Conservation (phyloP, 1,140 invertebrate genomes). For the Xylocopa sonorina region DNA sequence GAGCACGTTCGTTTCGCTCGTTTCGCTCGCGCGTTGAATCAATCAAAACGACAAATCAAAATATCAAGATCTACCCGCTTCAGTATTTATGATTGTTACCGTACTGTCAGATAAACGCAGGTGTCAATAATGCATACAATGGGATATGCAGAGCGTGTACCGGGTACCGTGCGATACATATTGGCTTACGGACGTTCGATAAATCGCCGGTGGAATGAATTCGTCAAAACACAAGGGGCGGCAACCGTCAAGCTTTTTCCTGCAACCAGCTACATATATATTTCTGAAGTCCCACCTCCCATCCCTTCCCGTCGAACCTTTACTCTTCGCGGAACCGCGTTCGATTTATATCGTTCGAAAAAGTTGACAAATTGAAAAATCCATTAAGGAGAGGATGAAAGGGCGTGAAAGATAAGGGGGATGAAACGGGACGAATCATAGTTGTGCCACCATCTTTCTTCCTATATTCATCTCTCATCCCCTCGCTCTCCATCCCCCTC, state of each 20-base stretch:
- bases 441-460: conserved; percentile 43
- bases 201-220: conserved; percentile 43
- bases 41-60: conserved; percentile 31
- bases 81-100: conserved; percentile 25
- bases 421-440: conserved; percentile 42
- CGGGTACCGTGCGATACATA: conserved; percentile 24
- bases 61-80: conserved; percentile 20
- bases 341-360: not conserved
- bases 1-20: not conserved
- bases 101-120: conserved; percentile 28
- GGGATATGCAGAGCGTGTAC: conserved; percentile 13
- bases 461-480: too few relatives aligned
- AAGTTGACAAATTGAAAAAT: conserved; percentile 21
- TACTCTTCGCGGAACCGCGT: not conserved
- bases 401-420: conserved; percentile 47
- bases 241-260: conserved; percentile 66
- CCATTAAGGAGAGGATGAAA: conserved; percentile 50
- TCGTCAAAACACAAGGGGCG: conserved; percentile 48
- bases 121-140: conserved; percentile 38
- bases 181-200: conserved; percentile 39
- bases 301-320: too few relatives aligned
- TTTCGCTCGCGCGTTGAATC: not conserved
- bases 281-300: too few relatives aligned
- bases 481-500: conserved; percentile 28
- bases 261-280: conserved; percentile 58